Evolutionary conservation across 92 coral and sea anemone genomes (phyloP), one percentile per base, ranked within the genome.

Genomic region (Heliopora coerulea): DNA sequence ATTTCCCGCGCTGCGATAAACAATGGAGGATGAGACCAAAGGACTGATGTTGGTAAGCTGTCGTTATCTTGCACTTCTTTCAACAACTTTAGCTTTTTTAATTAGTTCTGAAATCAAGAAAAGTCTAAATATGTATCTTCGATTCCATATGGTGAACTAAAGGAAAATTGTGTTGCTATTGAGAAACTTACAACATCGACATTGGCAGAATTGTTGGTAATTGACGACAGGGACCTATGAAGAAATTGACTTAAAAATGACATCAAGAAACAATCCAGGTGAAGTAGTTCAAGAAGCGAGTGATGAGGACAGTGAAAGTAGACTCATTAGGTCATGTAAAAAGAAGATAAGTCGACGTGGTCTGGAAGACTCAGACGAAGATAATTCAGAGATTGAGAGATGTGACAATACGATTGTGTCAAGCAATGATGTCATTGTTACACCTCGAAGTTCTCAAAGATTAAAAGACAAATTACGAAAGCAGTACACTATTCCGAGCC

Each of bases 401-500:
- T 10, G 21, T 31, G 67, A 61, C 24, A 61, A 61, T 10, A 61
- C 1, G 40, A 31, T 42, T 8, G 26, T 42, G 40, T 39, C 19
- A 8, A 29, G 7, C 2, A 34, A n/a, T 34, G 67, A 27, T 24
- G 12, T 14, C 21, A 61, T 18, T 19, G 60, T 68, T 65, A 83
- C 87, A n/a, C 87, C 85, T 17, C 81, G 97, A 21, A 89, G 91
- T 46, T 91, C 97, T 8, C 87, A 83, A 15, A 57, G 97, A 68
- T 70, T 91, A 21, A 72, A 80, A 19, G 69, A 27, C 49, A 91
- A 86, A 48, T 74, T 70, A 6, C 68, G 82, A 6, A 74, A 76
- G 56, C 49, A 68, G 20, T 84, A 86, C 57, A 56, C 68, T 28
- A 46, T 89, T 33, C 97, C 97, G 18, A 83, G 88, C 62, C 82